Evolutionary conservation across 2,888 invertebrate genomes (phyloP).

Genomic region (Sarcophaga variegata): DNA sequence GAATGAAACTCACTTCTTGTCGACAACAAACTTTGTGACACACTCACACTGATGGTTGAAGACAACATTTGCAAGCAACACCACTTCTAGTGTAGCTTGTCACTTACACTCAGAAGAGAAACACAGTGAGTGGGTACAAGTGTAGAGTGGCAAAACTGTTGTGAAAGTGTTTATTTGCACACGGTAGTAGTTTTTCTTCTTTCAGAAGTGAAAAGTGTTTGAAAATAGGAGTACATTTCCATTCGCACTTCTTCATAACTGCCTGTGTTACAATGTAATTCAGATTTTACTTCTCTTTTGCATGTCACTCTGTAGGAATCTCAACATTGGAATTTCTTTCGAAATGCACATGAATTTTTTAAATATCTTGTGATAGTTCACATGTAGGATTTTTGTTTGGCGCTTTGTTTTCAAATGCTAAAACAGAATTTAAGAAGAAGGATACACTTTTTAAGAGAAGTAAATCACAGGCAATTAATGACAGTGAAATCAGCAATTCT

Average conservation of each 20-base stretch:
- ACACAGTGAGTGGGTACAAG: not conserved
- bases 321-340: constrained; percentile 16
- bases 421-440: no score
- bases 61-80: not conserved
- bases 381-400: no score
- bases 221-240: not conserved
- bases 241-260: not conserved
- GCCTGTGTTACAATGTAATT: not conserved
- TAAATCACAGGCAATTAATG: no score
- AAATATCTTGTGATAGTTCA: constrained; percentile 3
- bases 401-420: no score
- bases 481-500: no score
- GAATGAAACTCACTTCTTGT: constrained; percentile 31
- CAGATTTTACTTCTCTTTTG: not conserved
- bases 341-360: constrained; percentile 42
- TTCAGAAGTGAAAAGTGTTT: not conserved
- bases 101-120: not conserved
- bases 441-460: no score
- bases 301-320: not conserved
- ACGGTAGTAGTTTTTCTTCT: not conserved
- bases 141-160: not conserved
- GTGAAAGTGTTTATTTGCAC: not conserved
- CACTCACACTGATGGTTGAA: not conserved
- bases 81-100: not conserved
- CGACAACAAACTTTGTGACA: not conserved